A percentile compares a stretch with the other conserved stretches of the same genome.
These are phyloP conservation scores for Periparus ater DNA, from an alignment of 2,797 vertebrate genomes.

Conservation along the genomic window DNA sequence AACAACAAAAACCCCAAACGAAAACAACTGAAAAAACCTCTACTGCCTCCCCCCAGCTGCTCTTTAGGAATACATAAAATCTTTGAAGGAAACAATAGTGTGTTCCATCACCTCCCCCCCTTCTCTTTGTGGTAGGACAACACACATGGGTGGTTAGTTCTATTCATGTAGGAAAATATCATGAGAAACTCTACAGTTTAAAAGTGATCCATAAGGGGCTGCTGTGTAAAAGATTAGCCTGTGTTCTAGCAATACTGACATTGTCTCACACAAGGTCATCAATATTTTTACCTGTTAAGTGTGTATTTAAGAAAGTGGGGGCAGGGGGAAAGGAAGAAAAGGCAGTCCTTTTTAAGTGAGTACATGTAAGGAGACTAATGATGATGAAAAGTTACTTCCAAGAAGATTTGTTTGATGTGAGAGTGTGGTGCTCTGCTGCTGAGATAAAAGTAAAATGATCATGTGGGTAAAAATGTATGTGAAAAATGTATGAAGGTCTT, in stretches of 20 bases:
- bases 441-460: slow-evolving; percentile 13
- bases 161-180: background rate
- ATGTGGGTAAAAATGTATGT: background rate
- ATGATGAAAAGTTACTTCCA: background rate
- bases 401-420: background rate
- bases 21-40: background rate
- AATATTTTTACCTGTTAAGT: background rate
- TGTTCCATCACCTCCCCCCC: background rate
- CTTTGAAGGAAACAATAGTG: background rate
- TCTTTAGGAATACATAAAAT: background rate
- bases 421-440: background rate
- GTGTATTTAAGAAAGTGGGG: background rate
- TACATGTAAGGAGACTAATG: background rate
- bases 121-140: background rate
- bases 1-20: background rate
- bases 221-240: background rate
- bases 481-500: slow-evolving; percentile 6
- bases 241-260: background rate
- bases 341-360: background rate
- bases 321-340: background rate
- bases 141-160: no score
- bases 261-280: background rate
- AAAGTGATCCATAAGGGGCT: background rate
- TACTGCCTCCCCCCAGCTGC: fast-evolving
- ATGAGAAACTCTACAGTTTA: background rate